These are phyloP conservation scores for Athene cunicularia DNA, from an alignment of 2,113 vertebrate species.

Conservation along the genomic window DNA sequence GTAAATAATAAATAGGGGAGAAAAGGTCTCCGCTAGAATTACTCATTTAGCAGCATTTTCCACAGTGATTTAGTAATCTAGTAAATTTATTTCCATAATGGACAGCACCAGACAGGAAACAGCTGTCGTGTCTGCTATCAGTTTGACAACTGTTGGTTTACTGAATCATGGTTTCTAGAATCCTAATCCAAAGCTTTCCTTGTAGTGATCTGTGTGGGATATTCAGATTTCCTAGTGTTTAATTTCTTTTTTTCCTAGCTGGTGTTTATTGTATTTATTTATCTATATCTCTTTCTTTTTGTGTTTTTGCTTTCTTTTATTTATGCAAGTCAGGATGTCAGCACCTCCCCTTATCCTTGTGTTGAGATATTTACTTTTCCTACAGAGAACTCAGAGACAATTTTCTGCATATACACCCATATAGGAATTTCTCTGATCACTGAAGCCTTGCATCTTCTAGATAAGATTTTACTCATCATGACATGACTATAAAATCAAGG, in stretches of 20 bases:
- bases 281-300: neutral
- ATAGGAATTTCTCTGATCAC: neutral
- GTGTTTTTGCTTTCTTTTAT: neutral
- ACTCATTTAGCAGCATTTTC: neutral
- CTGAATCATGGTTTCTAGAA: neutral
- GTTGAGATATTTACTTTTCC: neutral
- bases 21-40: neutral
- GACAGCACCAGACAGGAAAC: neutral
- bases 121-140: neutral
- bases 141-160: neutral
- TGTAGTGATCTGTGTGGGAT: neutral
- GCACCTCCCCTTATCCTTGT: neutral
- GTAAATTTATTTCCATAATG: neutral
- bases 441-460: conserved; percentile 8
- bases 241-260: neutral
- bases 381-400: neutral
- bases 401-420: neutral
- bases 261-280: neutral
- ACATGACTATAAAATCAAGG: neutral
- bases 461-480: neutral
- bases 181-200: neutral
- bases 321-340: neutral
- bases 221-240: neutral
- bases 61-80: neutral
- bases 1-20: neutral